These are phyloP conservation scores for Notechis scutatus DNA, from an alignment of 2,113 vertebrate species.

Conservation along the genomic window DNA sequence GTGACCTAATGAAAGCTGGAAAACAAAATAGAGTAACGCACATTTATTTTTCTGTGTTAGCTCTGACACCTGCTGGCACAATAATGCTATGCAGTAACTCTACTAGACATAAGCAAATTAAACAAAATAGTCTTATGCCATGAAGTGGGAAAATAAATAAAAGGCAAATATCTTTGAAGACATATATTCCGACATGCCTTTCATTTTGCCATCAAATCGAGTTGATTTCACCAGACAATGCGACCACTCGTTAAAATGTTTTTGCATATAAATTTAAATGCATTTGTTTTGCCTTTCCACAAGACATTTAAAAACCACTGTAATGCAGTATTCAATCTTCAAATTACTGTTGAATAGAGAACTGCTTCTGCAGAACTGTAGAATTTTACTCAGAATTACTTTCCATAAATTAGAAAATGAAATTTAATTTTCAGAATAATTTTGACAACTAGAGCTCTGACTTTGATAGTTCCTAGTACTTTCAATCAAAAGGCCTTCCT, in stretches of 20 bases:
- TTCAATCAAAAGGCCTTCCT: background rate
- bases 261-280: background rate
- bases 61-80: constrained; percentile 62
- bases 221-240: background rate
- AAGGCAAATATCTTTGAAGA: constrained; percentile 17
- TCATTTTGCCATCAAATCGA: background rate
- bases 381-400: background rate
- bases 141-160: constrained; percentile 22
- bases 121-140: background rate
- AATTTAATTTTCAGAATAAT: background rate
- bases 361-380: background rate
- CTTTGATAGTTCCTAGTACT: background rate
- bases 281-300: background rate
- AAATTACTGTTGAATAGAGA: background rate
- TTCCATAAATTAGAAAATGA: background rate
- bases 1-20: background rate
- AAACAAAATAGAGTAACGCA: background rate
- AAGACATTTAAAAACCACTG: background rate
- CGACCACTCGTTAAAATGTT: background rate
- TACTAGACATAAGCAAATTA: background rate
- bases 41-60: constrained; percentile 41
- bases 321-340: background rate
- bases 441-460: background rate
- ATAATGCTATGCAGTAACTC: constrained; percentile 24
- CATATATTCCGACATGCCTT: background rate